These are phyloP conservation scores for Archivesica marissinica DNA, from an alignment of 1,140 invertebrate genomes.

Conservation along the genomic window DNA sequence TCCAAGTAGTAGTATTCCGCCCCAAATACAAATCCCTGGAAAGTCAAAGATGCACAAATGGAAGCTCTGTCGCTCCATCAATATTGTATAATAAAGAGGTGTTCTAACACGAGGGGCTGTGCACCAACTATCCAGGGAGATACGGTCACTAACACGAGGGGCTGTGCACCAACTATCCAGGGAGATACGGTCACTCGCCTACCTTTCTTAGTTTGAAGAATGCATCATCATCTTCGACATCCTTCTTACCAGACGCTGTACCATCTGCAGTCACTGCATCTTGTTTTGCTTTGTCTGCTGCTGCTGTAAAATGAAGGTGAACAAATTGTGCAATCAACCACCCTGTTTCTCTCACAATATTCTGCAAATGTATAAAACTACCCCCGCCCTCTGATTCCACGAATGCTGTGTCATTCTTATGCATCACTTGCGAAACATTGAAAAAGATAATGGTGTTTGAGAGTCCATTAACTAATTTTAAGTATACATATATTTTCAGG, in stretches of 20 bases:
- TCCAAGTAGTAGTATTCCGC: not conserved
- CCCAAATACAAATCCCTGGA: not conserved
- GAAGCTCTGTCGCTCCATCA: not conserved
- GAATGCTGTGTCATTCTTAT: too few relatives aligned
- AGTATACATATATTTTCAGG: too few relatives aligned
- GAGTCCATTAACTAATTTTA: too few relatives aligned
- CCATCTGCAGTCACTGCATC: not conserved
- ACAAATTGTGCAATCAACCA: too few relatives aligned
- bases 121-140: slow-evolving; percentile 29
- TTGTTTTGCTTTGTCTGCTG: not conserved
- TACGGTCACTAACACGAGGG: not conserved
- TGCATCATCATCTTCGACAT: slow-evolving; percentile 55
- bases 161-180: slow-evolving; percentile 34
- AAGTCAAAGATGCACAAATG: not conserved
- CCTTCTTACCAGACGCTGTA: not conserved
- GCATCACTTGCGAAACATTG: too few relatives aligned
- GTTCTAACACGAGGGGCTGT: not conserved
- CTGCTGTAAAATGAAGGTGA: not conserved
- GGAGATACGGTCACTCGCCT: not conserved
- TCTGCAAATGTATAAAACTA: too few relatives aligned
- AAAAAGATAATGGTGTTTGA: too few relatives aligned
- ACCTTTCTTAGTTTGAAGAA: slow-evolving; percentile 57
- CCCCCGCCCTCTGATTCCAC: too few relatives aligned
- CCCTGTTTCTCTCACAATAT: too few relatives aligned
- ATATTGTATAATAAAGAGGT: not conserved